Base-by-base conservation (phyloP, 2,888 invertebrate genomes). In the Galerucella nymphaeae region DNA sequence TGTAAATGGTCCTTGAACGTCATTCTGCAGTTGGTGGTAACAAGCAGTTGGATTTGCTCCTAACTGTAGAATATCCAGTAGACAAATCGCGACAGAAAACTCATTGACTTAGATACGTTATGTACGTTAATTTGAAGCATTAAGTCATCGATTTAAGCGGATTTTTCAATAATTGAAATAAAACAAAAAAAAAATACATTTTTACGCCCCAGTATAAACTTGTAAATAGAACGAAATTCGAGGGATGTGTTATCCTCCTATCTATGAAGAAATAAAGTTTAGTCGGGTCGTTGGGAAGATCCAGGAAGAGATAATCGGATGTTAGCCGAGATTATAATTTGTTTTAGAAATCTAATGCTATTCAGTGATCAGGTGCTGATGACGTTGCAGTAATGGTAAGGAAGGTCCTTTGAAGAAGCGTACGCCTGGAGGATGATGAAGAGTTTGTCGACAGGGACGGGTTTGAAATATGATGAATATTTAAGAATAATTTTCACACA, bases 291-390 rank as follows among this genome's bases (percentile, higher is more conserved):
- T 61, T 16, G 16, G 41, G 14, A 2, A 61, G 61, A 61, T 61
- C 41, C 61, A 61, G 61, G 61, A 61, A 61, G 61, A n/a, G 61
- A 61, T 61, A 61, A 61, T 61, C 61, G 61, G 61, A 61, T 61
- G 61, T 61, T 41, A 45, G 14, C 41, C 61, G 16, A 61, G 61
- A 61, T 61, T 61, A 61, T 14, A 61, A 41, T 61, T 41, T 61
- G 41, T 61, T 41, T 61, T 61, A 41, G 61, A 61, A 61, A 38
- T 41, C 50, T 41, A 41, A 41, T 61, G 16, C 18, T 41, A 61
- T 41, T 61, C 61, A 61, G n/a, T 38, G 41, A 61, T 61, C 61
- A 61, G 57, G 61, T 61, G 61, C 10, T 16, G 30, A 61, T 61
- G 61, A 61, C 41, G 41, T 16, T 38, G 61, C 41, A 61, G 11